Base-by-base conservation (phyloP, 2,797 vertebrate species). In the Clarias pachynema region DNA sequence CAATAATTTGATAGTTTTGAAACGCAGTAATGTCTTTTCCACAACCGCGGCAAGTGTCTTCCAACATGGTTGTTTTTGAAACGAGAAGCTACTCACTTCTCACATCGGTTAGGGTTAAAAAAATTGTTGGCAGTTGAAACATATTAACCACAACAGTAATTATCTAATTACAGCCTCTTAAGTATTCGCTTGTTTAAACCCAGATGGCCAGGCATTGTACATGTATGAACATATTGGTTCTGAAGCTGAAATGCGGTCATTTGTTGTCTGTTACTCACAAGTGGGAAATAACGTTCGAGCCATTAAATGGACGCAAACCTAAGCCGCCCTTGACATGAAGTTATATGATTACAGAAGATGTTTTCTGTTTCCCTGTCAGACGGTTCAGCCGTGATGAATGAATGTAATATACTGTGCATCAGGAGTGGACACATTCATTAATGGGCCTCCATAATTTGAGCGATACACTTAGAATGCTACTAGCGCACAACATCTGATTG, bases 341-440 rank as follows among this genome's bases (percentile, higher is more conserved):
- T 93, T 94, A 94, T 94, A 93, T 93, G 94, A 95, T 96, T 95
- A 94, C 93, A 94, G 93, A 94, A 94, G 93, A 93, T 94, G 94
- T 95, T 94, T 93, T 93, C 91, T 91, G 92, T 92, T 93, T 90
- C 91, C 92, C 91, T 95, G 94, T 94, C 94, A 94, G 94, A 92
- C 94, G 91, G 90, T 91, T 89, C 85, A 75, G 89, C 90, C 87
- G 89, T 96, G 95, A 96, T 95, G 94, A 95, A 96, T 95, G 94
- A 91, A 91, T 91, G 91, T 94, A 95, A 95, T 95, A 94, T 94
- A 93, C 89, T 84, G 89, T 86, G 91, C 94, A 94, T 95, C 93
- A 92, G 79, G 83, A 90, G 87, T 87, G 87, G 88, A 91, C 90
- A 87, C 89, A 79, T 87, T 87, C 90, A 90, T 90, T 91, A 92